Base-by-base conservation (phyloP, 2,888 invertebrate genomes). In the Bombylius discolor region DNA sequence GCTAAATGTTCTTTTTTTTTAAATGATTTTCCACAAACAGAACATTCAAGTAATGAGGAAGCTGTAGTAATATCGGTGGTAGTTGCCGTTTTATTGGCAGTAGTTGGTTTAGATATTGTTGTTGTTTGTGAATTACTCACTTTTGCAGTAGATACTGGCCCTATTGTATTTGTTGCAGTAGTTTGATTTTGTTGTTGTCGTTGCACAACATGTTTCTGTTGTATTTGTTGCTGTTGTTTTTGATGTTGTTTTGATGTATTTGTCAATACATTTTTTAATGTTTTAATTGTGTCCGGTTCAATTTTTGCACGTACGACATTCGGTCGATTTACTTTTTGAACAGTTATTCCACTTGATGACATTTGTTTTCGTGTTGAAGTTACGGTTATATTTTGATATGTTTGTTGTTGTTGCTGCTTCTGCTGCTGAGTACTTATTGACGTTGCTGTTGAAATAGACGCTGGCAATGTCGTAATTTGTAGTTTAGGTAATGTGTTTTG, bases 1-100 rank as follows among this genome's bases (percentile, higher is more conserved):
- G 81, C 81, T 1, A 85, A 71, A 65, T 84, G 84, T 64, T 84
- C 85, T 66, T 83, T 81, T 61, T 84, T 76, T 65, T 84, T 84
- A 64, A 85, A 85, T 1, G 77, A 77, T 61, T 83, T 81, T 7
- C 76, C 77, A 65, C 84, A 85, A 14, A 79, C 73, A 46, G 79
- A 79, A 64, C 83, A 84, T 64, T 66, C 68, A 68, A 64, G 63
- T 61, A 57, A 56, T 12, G 45, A 14, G 8, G n/a, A 8, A 39
- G 11, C 36, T 42, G 47, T 23, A n/a, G 46, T 45, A 11, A 11
- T 11, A 42, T 4, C 39, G 8, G 5, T 4, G 4, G 58, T 23
- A 49, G 48, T n/a, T 49, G 59, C 36, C 59, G 57, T 46, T 13
- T 56, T 32, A 42, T 56, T 13, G 48, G 54, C 13, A 48, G 53